Conservation (phyloP, 2,113 vertebrate species). For the Corythaeola cristata region DNA sequence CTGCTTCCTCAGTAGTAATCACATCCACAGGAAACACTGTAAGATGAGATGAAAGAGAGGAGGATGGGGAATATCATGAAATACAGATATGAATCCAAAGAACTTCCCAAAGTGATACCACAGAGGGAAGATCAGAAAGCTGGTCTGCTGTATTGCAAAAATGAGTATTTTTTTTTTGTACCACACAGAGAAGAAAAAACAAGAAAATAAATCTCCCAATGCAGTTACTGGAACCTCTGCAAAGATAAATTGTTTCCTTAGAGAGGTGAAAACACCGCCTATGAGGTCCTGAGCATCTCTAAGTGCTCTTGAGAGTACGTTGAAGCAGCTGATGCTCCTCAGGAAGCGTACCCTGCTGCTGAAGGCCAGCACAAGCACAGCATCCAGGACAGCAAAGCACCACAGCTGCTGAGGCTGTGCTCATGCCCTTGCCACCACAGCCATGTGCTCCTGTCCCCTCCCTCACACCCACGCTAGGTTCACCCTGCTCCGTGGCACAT, state of each 20-base stretch:
- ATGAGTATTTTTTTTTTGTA: not conserved
- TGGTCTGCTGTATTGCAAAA: not conserved
- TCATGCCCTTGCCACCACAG: not conserved
- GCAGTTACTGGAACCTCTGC: not conserved
- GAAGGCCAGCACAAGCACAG: not conserved
- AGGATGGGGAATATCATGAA: not conserved
- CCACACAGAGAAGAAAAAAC: not conserved
- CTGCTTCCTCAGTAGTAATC: not conserved
- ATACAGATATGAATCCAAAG: not conserved
- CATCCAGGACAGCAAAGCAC: not conserved
- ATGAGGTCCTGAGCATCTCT: not conserved
- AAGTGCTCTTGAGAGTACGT: not conserved
- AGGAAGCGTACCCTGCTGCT: not conserved
- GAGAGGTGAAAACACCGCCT: not conserved
- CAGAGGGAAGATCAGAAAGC: not conserved
- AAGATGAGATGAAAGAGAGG: not conserved
- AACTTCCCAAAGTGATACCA: not conserved
- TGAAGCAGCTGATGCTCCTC: not conserved
- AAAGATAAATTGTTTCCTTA: not conserved
- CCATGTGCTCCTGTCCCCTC: not conserved
- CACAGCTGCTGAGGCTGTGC: rapidly evolving
- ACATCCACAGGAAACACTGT: not conserved
- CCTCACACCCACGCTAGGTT: not conserved
- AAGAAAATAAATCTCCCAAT: not conserved
- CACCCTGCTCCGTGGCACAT: not conserved